Evolutionary conservation across 2,113 vertebrate genomes (phyloP), one percentile per base, ranked within the genome.

Genomic region (Sturnus vulgaris): DNA sequence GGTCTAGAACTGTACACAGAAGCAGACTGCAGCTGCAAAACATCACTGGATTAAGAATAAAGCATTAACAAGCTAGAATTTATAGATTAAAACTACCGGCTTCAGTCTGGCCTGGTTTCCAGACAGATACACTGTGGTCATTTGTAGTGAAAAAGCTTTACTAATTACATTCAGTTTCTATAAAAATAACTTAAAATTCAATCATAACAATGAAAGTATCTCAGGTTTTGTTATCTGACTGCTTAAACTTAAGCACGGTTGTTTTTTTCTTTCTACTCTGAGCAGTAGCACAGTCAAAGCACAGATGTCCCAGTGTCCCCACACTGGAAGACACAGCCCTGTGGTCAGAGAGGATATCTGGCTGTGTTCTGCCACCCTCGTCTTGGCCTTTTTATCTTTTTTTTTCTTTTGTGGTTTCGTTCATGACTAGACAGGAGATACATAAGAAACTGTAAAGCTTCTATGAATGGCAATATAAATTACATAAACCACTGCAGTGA

Each of bases 91-190:
- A 93, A 47, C 11, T 52, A 42, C 37, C 20, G 27, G 21, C 66
- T 79, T 94, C 44, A 56, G 46, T 91, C 69, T 90, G 87, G 69
- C 57, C n/a, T 5, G 3, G 12, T 80, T 95, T 95, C 61, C 79
- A 92, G 63, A 73, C 33, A 89, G 71, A 90, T n/a, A 76, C 22
- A 78, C 23, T 33, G 30, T 75, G 33, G 65, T 57, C 46, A 47
- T 69, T 61, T 1, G 6, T 8, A 49, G 52, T 1, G 2, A 61
- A 73, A 81, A 82, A 71, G 30, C 57, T 73, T 66, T 86, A 46
- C 22, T 86, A 71, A 83, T 71, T 65, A 57, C 28, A 46, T 46
- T 63, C 10, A 40, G 16, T 63, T 76, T 70, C 72, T 53, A 30
- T n/a, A 61, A 70, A 71, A 76, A 35, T 71, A 83, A 79, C 30